phyloP scores from a whole-genome alignment of 2,888 invertebrate genomes.

The Pyrochroa serraticornis region DNA sequence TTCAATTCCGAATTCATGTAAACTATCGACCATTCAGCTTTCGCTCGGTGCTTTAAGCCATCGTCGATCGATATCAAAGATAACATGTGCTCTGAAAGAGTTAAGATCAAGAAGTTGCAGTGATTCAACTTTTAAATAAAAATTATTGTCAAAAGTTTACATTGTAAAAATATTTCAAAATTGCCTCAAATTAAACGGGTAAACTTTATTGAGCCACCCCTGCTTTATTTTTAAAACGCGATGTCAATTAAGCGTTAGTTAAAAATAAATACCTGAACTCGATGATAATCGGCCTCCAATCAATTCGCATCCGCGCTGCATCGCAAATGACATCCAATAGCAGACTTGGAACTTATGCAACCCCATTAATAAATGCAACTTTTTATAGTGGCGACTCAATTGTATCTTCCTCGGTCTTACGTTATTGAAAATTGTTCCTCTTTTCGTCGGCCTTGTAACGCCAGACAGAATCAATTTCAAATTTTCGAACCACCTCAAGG shows the following conservation, averaged over 20 bases:
- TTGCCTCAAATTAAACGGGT: no score
- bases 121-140: neutral
- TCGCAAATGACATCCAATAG: conserved; percentile 98
- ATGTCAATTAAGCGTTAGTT: no score
- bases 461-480: conserved; percentile 90
- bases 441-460: conserved; percentile 91
- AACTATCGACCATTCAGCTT: conserved; percentile 88
- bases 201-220: no score
- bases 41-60: conserved; percentile 81
- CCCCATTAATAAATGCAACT: conserved; percentile 83
- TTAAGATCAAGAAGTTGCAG: no score
- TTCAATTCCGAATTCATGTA: conserved; percentile 94
- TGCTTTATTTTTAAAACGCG: no score
- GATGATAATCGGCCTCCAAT: conserved; percentile 82
- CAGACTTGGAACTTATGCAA: conserved; percentile 86
- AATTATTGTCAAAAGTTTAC: no score
- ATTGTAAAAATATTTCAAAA: no score
- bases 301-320: conserved; percentile 90
- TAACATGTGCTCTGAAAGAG: conserved; percentile 67
- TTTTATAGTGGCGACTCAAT: conserved; percentile 89
- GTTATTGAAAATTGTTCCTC: conserved; percentile 88
- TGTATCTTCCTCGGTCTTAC: conserved; percentile 86
- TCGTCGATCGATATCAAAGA: conserved; percentile 77
- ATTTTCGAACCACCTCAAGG: conserved; percentile 94
- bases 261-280: conserved; percentile 65